A percentile compares a stretch with the other conserved stretches of the same genome.
phyloP scores from a whole-genome alignment of 92 coral and sea anemone genomes.

The Meandrina meandrites region DNA sequence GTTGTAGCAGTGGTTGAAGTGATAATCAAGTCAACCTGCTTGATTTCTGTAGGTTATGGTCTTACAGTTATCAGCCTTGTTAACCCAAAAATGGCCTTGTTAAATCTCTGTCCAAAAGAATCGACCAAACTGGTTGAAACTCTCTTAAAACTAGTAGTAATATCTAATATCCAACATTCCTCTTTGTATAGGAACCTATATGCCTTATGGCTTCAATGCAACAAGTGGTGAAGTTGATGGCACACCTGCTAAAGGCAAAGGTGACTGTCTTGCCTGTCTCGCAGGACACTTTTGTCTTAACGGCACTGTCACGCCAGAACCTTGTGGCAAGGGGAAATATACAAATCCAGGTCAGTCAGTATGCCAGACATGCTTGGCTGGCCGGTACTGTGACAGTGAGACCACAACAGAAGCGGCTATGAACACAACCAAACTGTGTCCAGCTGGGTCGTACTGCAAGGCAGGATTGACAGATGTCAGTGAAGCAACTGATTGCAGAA shows the following conservation, averaged over 20 bases:
- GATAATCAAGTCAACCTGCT: too few relatives aligned
- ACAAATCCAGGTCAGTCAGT: constrained; percentile 96
- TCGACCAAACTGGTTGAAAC: too few relatives aligned
- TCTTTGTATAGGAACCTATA: constrained; percentile 80
- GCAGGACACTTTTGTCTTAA: constrained; percentile 96
- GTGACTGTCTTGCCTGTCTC: constrained; percentile 75
- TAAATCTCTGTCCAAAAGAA: not conserved
- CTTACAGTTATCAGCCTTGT: too few relatives aligned
- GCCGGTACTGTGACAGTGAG: constrained; percentile 85
- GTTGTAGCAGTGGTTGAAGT: too few relatives aligned
- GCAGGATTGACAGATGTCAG: constrained; percentile 78
- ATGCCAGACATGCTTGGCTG: constrained; percentile 86
- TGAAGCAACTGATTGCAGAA: constrained; percentile 80
- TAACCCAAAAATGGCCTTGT: not conserved
- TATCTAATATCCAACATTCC: not conserved
- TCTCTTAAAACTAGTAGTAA: not conserved
- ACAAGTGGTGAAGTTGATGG: constrained; percentile 62
- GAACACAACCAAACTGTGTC: constrained; percentile 89
- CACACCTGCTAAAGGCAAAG: constrained; percentile 80
- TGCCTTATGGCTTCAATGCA: constrained; percentile 83
- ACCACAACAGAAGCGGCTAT: constrained; percentile 83
- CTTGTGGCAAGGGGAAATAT: constrained; percentile 90
- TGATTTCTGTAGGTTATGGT: too few relatives aligned
- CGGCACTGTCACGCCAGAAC: constrained; percentile 80
- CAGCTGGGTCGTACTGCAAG: constrained; percentile 85